Conservation (phyloP, 2,888 invertebrate genomes). For the Byasa hedistus region DNA sequence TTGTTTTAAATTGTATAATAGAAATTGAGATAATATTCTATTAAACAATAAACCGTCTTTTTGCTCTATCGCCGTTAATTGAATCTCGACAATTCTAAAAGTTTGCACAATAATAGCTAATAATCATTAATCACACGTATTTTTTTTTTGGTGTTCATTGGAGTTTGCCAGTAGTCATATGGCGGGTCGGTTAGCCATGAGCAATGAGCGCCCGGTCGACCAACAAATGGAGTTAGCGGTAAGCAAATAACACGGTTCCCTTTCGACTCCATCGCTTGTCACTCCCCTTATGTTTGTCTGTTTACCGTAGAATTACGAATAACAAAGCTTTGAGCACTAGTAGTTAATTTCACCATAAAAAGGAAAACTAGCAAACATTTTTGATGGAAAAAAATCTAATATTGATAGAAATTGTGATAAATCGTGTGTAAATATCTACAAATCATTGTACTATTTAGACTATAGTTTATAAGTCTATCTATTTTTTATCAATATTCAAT, state of each 20-base stretch:
- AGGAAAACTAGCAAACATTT: background rate
- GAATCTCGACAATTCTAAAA: background rate
- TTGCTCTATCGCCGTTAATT: too few relatives aligned
- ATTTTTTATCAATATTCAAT: too few relatives aligned
- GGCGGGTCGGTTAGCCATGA: slow-evolving; percentile 34
- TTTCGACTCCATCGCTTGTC: slow-evolving; percentile 27
- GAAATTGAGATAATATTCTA: background rate
- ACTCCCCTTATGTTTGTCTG: slow-evolving; percentile 19
- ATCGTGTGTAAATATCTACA: too few relatives aligned
- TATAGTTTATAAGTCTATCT: too few relatives aligned
- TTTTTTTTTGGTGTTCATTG: background rate
- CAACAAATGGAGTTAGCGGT: slow-evolving; percentile 46
- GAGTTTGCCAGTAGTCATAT: slow-evolving; percentile 18
- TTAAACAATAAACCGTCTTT: background rate
- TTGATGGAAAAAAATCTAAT: too few relatives aligned
- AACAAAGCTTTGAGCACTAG: background rate
- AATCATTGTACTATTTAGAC: too few relatives aligned
- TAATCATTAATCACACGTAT: too few relatives aligned
- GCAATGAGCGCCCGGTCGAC: slow-evolving; percentile 42
- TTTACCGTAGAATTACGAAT: slow-evolving; percentile 19
- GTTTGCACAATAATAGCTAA: background rate
- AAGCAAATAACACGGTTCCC: slow-evolving; percentile 49
- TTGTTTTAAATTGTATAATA: too few relatives aligned
- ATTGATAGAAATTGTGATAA: too few relatives aligned
- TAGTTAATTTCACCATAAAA: background rate